phyloP scores from a whole-genome alignment of 2,888 invertebrate species.

The Philereme vetulata region DNA sequence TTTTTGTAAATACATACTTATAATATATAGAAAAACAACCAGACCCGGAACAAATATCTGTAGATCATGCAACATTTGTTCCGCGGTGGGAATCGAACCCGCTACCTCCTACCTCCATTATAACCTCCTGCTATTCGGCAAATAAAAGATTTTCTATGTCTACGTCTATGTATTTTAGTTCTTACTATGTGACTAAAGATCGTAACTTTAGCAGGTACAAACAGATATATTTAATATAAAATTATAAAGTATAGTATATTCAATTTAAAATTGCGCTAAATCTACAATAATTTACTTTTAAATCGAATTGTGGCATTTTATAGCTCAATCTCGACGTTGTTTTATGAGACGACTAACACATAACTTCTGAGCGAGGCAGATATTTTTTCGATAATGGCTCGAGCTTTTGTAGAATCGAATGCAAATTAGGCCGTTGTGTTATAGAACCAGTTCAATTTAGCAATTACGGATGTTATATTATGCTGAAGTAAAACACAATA shows the following conservation, averaged over 20 bases:
- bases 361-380: slow-evolving; percentile 38
- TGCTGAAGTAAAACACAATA: slow-evolving; percentile 11
- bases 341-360: slow-evolving; percentile 45
- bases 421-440: slow-evolving; percentile 34
- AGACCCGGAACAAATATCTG: too few relatives aligned
- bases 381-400: slow-evolving; percentile 36
- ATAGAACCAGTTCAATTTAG: slow-evolving; percentile 30
- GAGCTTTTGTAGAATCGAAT: slow-evolving; percentile 30
- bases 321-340: slow-evolving; percentile 54
- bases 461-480: slow-evolving; percentile 22
- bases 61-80: too few relatives aligned
- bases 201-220: slow-evolving; percentile 41
- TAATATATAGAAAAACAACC: too few relatives aligned
- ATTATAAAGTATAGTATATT: too few relatives aligned
- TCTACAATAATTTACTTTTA: slow-evolving; percentile 69
- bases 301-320: slow-evolving; percentile 65
- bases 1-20: too few relatives aligned
- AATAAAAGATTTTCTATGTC: too few relatives aligned
- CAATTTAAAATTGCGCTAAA: slow-evolving; percentile 71
- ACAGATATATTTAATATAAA: too few relatives aligned
- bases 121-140: too few relatives aligned
- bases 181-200: too few relatives aligned
- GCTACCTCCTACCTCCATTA: not conserved
- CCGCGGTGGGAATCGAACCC: not conserved
- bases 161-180: too few relatives aligned